Evolutionary conservation across 2,888 invertebrate genomes (phyloP), one percentile per base, ranked within the genome.

Genomic region (Ectemnius cavifrons): DNA sequence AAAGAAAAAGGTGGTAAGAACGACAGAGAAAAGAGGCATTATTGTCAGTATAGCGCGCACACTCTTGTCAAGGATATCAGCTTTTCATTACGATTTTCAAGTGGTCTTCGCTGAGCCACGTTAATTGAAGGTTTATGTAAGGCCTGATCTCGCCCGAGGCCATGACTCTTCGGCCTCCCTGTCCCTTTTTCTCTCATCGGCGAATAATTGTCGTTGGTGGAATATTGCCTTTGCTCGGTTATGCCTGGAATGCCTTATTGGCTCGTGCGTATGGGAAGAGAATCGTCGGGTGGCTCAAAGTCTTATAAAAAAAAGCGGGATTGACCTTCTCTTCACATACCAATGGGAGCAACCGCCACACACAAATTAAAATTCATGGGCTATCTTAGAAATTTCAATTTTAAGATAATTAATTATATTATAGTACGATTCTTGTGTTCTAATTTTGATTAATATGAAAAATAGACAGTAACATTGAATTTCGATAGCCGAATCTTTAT

Each of bases 51-150:
- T 37, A 45, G 58, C 18, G 23, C 28, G 45, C 23, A 61, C 11
- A 28, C 28, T 52, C 18, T 4, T 37, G 37, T 79, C 81, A 81
- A 81, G 81, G 81, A 79, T 81, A 81, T 79, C 79, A 71, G 63
- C 75, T 81, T 81, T 58, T 73, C 67, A 57, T 63, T 16, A 65
- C 63, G 68, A 69, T 79, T 81, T 81, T 71, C 77, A 63, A 67
- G 46, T 58, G 27, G 58, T 60, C 67, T 18, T 23, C 46, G 37
- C 52, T 1, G 23, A 64, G 62, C 52, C 37, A 62, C 56, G 67
- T 63, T 73, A 71, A 81, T 79, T 62, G 77, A 81, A 58, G 73
- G 69, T 75, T 75, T 67, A 72, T 71, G 63, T 61, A 66, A 73
- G 73, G 49, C 46, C n/a, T 23, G 57, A 71, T 67, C 71, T 13